phyloP scores from a whole-genome alignment of 2,888 invertebrate genomes.

The Aelia acuminata region DNA sequence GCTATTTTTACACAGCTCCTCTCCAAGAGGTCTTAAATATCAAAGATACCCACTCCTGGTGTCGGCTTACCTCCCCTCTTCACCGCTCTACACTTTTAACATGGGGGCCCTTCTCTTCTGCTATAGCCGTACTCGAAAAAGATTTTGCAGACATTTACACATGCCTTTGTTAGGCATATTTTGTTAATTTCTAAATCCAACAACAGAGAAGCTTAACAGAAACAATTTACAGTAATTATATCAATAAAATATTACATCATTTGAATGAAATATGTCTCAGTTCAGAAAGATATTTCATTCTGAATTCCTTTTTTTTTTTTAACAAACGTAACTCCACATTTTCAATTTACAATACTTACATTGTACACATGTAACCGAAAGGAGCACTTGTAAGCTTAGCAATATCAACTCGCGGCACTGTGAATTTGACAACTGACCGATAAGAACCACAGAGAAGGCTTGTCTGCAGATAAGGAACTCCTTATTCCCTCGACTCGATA shows the following conservation, averaged over 20 bases:
- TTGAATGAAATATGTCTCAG: background rate
- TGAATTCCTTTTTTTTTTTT: background rate
- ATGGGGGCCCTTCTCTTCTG: background rate
- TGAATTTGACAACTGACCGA: slow-evolving; percentile 18
- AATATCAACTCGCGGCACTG: background rate
- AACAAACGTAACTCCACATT: background rate
- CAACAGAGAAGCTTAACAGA: background rate
- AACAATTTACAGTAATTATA: background rate
- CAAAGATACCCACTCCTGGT: slow-evolving; percentile 36
- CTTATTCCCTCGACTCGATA: background rate
- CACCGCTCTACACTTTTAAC: background rate
- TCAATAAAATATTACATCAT: background rate
- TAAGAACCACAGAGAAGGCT: slow-evolving; percentile 1
- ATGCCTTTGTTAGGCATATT: background rate
- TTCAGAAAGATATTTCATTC: background rate
- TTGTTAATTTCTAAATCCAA: background rate
- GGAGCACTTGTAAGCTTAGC: background rate
- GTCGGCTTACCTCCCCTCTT: slow-evolving; percentile 9
- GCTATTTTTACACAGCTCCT: slow-evolving; percentile 26
- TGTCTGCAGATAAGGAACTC: slow-evolving; percentile 46
- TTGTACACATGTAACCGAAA: background rate
- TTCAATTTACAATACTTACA: slow-evolving; percentile 15
- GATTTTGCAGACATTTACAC: background rate
- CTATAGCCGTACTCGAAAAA: background rate
- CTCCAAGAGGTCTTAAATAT: slow-evolving; percentile 51